Percentiles rank a stretch among this genome's conserved stretches.
These are phyloP conservation scores for Calephelis perditalis DNA, from an alignment of 2,888 invertebrate genomes.

Conservation along the genomic window DNA sequence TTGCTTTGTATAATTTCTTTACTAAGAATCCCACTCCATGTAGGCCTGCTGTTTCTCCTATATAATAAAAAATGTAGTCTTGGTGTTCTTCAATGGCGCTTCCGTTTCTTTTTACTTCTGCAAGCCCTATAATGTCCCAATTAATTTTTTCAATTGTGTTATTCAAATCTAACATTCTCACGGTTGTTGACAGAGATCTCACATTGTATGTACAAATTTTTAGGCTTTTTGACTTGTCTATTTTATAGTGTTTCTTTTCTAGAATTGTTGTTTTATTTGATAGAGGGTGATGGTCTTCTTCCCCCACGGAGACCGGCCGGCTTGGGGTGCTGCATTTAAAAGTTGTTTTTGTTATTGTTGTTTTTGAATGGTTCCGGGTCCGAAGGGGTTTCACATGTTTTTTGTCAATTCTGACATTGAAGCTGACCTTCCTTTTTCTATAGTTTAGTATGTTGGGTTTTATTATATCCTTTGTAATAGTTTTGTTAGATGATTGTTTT, in stretches of 20 bases:
- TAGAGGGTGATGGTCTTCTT: too few relatives aligned
- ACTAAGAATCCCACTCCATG: slow-evolving; percentile 17
- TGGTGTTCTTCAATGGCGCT: slow-evolving; percentile 14
- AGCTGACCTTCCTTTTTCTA: not conserved
- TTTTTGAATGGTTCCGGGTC: slow-evolving; percentile 17
- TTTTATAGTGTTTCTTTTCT: too few relatives aligned
- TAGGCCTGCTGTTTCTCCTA: slow-evolving; percentile 15
- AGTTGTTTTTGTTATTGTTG: slow-evolving; percentile 13
- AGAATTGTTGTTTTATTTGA: too few relatives aligned
- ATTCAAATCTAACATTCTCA: slow-evolving; percentile 14
- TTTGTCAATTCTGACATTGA: slow-evolving; percentile 18
- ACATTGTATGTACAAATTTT: slow-evolving; percentile 11
- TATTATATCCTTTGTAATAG: too few relatives aligned
- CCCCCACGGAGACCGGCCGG: not conserved
- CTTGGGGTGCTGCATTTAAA: slow-evolving; percentile 17
- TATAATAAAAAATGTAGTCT: slow-evolving; percentile 12
- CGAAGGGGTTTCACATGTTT: slow-evolving; percentile 10
- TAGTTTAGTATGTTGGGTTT: too few relatives aligned
- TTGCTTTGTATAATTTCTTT: slow-evolving; percentile 6
- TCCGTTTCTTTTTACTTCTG: slow-evolving; percentile 15
- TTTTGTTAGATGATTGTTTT: too few relatives aligned
- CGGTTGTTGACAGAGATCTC: slow-evolving; percentile 15
- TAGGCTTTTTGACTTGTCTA: too few relatives aligned
- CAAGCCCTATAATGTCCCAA: slow-evolving; percentile 15
- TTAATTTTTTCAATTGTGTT: slow-evolving; percentile 9